Evolutionary conservation across 1,140 invertebrate species (phyloP), one percentile per base, ranked within the genome.

Genomic region (Drosophila ananassae): DNA sequence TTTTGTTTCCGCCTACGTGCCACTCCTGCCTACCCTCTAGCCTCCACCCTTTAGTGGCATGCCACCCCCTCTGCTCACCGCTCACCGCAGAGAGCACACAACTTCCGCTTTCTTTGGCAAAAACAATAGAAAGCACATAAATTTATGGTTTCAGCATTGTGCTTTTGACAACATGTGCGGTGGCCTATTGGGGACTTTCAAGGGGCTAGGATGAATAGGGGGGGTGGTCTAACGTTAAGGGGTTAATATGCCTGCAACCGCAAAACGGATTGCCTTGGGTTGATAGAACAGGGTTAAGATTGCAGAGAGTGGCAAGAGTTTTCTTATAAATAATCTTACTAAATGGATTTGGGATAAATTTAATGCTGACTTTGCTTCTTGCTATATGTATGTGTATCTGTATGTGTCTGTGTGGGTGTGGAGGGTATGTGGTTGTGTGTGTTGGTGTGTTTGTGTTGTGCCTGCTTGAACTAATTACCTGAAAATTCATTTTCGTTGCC

Each of bases 131-230:
- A 87, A 79, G 82, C 82, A 87, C 82, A 87, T 87, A 87, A 87
- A 87, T 87, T 87, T 87, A 87, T 87, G 82, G 82, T 87, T 87
- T 89, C 78, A 89, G 82, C 82, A 87, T 87, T 87, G 82, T 87
- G 83, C 83, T 87, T 87, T 87, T 87, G 83, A 89, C 83, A 87
- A 72, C 78, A 82, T 84, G 80, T 85, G 73, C 71, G 69, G 69
- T 63, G 71, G 71, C 69, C 67, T 73, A 61, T 51, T 72, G 68
- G 68, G 63, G 60, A 69, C 67, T 63, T 71, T 69, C 41, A 44
- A 44, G 41, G 41, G 41, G 32, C n/a, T 54, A 48, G 56, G 56
- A 12, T 6, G 24, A 21, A 37, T 22, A 28, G 25, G 30, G 41
- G 8, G n/a, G 37, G 50, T 53, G 39, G 8, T 25, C 10, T 48